A percentile compares a stretch with the other conserved stretches of the same genome.
phyloP scores from a whole-genome alignment of 2,113 vertebrate genomes.

The Lophura nycthemera region DNA sequence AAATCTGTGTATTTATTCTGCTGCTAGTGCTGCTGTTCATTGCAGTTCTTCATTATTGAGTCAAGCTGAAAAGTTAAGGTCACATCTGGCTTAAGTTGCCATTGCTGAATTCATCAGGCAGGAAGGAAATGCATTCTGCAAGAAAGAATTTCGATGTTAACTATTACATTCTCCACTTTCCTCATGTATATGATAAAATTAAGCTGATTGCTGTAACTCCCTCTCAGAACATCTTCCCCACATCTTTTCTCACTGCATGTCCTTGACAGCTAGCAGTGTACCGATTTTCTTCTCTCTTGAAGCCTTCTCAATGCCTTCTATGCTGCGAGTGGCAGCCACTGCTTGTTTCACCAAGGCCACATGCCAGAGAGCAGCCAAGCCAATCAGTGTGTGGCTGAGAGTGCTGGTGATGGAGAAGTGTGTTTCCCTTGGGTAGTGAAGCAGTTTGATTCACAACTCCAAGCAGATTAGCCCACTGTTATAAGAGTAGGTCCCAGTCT shows the following conservation, averaged over 20 bases:
- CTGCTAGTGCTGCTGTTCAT: background rate
- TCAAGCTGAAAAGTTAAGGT: conserved; percentile 31
- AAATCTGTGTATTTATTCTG: background rate
- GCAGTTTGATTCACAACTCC: background rate
- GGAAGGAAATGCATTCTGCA: conserved; percentile 23
- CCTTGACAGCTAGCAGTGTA: background rate
- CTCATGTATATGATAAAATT: background rate
- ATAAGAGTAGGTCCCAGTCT: background rate
- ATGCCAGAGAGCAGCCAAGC: background rate
- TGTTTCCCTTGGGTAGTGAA: background rate
- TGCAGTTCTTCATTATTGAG: background rate
- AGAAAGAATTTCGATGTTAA: background rate
- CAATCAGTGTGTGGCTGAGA: background rate
- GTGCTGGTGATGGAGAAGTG: background rate
- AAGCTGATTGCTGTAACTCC: background rate
- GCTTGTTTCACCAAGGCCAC: background rate
- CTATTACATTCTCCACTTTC: background rate
- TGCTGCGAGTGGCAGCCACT: background rate
- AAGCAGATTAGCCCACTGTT: background rate
- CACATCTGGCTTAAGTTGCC: background rate
- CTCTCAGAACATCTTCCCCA: background rate
- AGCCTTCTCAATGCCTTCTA: background rate
- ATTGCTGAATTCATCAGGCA: background rate
- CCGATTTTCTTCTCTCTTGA: background rate
- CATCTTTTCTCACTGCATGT: background rate